phyloP scores from a whole-genome alignment of 64 coral and sea anemone species.

The Exaiptasia diaphana region DNA sequence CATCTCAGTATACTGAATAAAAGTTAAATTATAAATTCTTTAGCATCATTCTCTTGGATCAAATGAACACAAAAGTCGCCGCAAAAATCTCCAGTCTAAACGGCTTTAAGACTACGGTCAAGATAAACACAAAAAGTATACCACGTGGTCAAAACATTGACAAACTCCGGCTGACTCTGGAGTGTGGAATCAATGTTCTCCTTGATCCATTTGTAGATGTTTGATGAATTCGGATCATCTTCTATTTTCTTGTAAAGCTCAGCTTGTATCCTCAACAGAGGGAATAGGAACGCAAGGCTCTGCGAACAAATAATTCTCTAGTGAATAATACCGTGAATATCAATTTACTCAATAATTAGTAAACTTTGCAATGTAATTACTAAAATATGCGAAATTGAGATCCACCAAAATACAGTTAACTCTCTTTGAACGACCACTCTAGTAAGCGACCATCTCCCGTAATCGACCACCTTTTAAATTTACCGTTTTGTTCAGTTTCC shows the following conservation, averaged over 20 bases:
- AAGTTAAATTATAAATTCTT: too few species aligned
- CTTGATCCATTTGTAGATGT: constrained; percentile 99
- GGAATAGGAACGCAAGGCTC: constrained; percentile 84
- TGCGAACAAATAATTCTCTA: constrained; percentile 22
- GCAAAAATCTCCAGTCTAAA: background rate
- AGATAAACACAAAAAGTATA: constrained; percentile 8
- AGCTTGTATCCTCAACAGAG: constrained; percentile 78
- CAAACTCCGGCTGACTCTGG: constrained; percentile 78
- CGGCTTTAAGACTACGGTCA: background rate
- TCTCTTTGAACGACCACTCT: too few species aligned
- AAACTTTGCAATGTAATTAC: background rate
- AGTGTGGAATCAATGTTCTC: constrained; percentile 79
- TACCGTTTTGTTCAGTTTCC: too few species aligned
- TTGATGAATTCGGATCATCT: constrained; percentile 73
- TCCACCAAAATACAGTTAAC: too few species aligned
- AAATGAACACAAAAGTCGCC: background rate
- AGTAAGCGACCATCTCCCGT: too few species aligned
- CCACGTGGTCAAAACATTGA: constrained; percentile 85
- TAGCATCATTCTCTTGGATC: too few species aligned
- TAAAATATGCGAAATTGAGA: background rate
- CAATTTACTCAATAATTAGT: background rate
- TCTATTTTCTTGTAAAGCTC: constrained; percentile 82
- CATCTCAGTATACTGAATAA: too few species aligned
- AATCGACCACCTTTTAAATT: too few species aligned
- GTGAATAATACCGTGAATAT: background rate